Percentiles rank a stretch among this genome's conserved stretches.
These are phyloP conservation scores for Nesometra sesokonis DNA, from an alignment of 35 echinoderm and acorn worm genomes.

Conservation along the genomic window DNA sequence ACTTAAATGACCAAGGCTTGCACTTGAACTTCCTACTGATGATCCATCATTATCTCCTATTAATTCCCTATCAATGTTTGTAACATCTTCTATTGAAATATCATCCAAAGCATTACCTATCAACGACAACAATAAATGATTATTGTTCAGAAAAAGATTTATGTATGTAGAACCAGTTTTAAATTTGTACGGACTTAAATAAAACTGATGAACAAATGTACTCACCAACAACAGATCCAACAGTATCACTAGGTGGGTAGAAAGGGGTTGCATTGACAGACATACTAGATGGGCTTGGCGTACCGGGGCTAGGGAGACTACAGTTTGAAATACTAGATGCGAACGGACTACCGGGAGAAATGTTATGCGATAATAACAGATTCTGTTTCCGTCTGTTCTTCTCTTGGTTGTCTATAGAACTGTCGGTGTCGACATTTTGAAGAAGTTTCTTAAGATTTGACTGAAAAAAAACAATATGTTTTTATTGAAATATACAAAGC, in stretches of 20 bases:
- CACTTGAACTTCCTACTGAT: slow-evolving; percentile 72
- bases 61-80: slow-evolving; percentile 74
- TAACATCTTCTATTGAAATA: slow-evolving; percentile 84
- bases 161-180: too few relatives aligned
- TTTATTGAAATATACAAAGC: neutral
- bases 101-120: slow-evolving; percentile 97
- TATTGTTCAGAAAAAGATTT: neutral
- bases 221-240: slow-evolving; percentile 97
- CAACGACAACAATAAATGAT: neutral
- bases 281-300: slow-evolving; percentile 22
- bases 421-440: neutral
- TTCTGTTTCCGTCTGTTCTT: slow-evolving; percentile 15
- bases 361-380: neutral
- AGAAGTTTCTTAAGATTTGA: slow-evolving; percentile 10
- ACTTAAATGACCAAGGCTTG: slow-evolving; percentile 63
- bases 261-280: slow-evolving; percentile 88
- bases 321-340: slow-evolving; percentile 5
- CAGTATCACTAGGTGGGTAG: slow-evolving; percentile 95
- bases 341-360: neutral
- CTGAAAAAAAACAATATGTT: neutral
- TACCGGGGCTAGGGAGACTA: neutral
- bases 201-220: neutral
- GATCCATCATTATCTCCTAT: slow-evolving; percentile 89
- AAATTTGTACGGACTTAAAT: too few relatives aligned
- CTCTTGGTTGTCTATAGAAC: slow-evolving; percentile 1